Base-by-base conservation (phyloP, 2,113 vertebrate species). In the Lophius piscatorius region DNA sequence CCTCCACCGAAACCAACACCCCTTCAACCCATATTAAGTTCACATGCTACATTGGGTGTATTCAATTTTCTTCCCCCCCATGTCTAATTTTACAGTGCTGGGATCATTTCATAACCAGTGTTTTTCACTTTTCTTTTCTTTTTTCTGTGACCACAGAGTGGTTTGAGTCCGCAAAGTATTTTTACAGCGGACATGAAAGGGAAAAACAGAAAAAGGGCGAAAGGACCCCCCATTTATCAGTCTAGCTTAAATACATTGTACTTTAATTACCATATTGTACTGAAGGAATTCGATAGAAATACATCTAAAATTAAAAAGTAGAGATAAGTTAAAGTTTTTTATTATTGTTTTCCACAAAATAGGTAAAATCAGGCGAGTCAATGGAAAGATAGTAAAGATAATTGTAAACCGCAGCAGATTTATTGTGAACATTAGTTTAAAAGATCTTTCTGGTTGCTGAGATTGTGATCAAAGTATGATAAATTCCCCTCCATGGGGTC, bases 51-150 rank as follows among this genome's bases (percentile, higher is more conserved):
- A 70, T 74, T 79, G 71, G 67, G 47, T 7, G 31, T 38, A 13
- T 36, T 81, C 51, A 54, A 70, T 86, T 74, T 62, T 74, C 50
- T 60, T 80, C 63, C 63, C 75, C 36, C 51, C 44, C 45, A 82
- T 74, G 77, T 86, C 73, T 81, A 84, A 81, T 82, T 89, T 86
- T 83, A 85, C 72, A 79, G 74, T 77, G 36, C 78, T 83, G 76
- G 71, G 61, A 83, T 86, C 70, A 71, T 89, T 88, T 87, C 84
- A 85, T 63, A 80, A 81, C 55, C 76, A 57, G 78, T 23, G 33
- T 54, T 71, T 46, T 46, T 40, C 9, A 10, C 9, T 35, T 4
- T 38, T 44, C 47, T 59, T 63, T 71, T 67, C 40, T 65, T 70
- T 80, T 83, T 70, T 70, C 47, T 77, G 50, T 44, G 78, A 87